These are phyloP conservation scores for Magallana angulata DNA, from an alignment of 1,140 invertebrate species.

Conservation along the genomic window DNA sequence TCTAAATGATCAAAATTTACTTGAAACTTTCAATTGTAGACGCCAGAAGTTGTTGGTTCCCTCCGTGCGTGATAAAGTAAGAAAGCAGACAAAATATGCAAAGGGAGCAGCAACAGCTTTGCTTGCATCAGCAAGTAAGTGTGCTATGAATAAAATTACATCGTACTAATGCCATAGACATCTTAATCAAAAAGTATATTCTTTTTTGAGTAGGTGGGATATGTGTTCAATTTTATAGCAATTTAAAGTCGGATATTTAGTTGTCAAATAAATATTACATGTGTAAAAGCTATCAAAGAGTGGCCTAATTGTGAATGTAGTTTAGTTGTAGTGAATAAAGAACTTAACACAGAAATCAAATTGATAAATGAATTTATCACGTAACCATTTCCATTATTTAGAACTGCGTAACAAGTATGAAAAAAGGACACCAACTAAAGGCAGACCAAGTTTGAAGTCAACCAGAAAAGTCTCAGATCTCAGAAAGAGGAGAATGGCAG, in stretches of 20 bases:
- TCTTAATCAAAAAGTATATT: no score
- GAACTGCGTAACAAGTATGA: conserved; percentile 72
- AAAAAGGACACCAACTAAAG: conserved; percentile 61
- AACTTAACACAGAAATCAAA: no score
- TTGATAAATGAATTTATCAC: no score
- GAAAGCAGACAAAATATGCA: conserved; percentile 63
- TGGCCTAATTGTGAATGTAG: no score
- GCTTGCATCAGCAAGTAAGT: conserved; percentile 73
- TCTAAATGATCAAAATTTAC: no score
- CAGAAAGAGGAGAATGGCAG: conserved; percentile 60
- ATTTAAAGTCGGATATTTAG: no score
- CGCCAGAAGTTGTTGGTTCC: conserved; percentile 63
- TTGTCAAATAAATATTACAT: no score
- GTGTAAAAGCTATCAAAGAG: no score
- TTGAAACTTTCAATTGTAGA: conserved; percentile 47
- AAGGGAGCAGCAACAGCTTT: conserved; percentile 72
- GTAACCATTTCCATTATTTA: conserved; percentile 47
- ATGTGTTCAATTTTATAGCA: no score
- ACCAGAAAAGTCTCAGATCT: conserved; percentile 59
- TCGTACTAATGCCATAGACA: no score
- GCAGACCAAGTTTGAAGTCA: conserved; percentile 35
- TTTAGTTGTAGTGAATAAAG: no score
- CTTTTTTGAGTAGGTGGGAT: no score
- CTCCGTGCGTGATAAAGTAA: conserved; percentile 56
- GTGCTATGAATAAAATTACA: not conserved